Evolutionary conservation across 1,140 invertebrate species (phyloP).

Genomic region (Drosophila grimshawi): DNA sequence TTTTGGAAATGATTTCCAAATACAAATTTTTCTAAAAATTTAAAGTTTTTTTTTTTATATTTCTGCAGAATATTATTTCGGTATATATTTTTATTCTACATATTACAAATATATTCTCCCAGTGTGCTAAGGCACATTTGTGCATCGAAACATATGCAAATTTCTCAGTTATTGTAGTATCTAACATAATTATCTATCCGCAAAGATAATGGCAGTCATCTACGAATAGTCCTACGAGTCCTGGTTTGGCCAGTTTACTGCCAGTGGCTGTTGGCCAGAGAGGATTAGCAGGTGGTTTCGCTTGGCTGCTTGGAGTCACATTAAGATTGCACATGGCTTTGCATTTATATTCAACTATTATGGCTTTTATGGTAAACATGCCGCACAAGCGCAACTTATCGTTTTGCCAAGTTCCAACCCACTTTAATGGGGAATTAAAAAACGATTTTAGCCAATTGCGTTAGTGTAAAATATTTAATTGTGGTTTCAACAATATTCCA

Average conservation of each 20-base stretch:
- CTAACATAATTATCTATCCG: constrained; percentile 75
- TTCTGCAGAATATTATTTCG: too few relatives aligned
- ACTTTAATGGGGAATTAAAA: too few relatives aligned
- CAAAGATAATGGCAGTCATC: constrained; percentile 59
- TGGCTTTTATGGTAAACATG: constrained; percentile 6
- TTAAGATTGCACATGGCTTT: constrained; percentile 25
- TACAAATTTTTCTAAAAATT: too few relatives aligned
- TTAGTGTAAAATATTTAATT: too few relatives aligned
- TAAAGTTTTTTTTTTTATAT: too few relatives aligned
- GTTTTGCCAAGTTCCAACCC: too few relatives aligned
- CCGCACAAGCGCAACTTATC: background rate
- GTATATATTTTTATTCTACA: too few relatives aligned
- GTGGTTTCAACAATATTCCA: too few relatives aligned
- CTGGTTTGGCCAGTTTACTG: background rate
- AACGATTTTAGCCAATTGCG: too few relatives aligned
- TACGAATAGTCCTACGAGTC: constrained; percentile 53
- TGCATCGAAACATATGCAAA: constrained; percentile 49
- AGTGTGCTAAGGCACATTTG: background rate
- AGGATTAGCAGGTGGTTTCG: constrained; percentile 27
- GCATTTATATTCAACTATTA: constrained; percentile 28
- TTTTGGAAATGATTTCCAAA: too few relatives aligned
- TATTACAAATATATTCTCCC: background rate
- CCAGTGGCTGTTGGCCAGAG: background rate
- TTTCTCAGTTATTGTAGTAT: constrained; percentile 69
- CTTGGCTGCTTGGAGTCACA: constrained; percentile 1